Base-by-base conservation (phyloP, 2,888 invertebrate genomes). In the Notocelia uddmanniana region DNA sequence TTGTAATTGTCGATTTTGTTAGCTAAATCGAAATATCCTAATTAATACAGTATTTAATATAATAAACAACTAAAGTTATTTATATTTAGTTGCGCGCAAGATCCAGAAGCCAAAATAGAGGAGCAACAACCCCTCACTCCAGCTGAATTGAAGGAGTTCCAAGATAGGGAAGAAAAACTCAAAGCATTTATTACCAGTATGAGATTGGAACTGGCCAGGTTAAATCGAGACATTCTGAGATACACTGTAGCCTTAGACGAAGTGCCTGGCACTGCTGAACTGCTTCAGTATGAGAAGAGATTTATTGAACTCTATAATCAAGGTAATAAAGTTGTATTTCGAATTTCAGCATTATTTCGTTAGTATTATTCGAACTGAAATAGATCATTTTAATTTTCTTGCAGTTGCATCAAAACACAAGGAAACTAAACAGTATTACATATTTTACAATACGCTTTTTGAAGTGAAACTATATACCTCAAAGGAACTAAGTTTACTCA, bases 391-490 rank as follows among this genome's bases (percentile, higher is more conserved):
- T 31, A 66, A 75, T 73, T 77, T 75, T 88, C 55, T 88, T 95
- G 74, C 91, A 98, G 98, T 99, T 83, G 97, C 98, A 75, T 97
- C 97, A 34, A 99, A 98, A 83, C 98, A 99, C 87, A 97, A 97
- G 85, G 99, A 99, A 94, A 99, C 99, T 0, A 99, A 99, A 89
- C 98, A 99, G 94, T 99, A 98, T 94, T 99, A 97, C 88, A 98
- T 98, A 52, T 95, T 99, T 74, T 98, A 98, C 91, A 99, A 99
- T 88, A 98, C 98, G 2, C 93, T 99, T 68, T 97, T 98, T 86
- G 99, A 99, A 91, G 97, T 98, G n/a, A 97, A 98, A 88, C 94
- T 97, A 52, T 99, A 99, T 88, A 95, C 99, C 83, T 97, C 96
- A 76, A 99, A 98, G 87, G 99, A 99, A 91, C 94, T 98, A 68